Evolutionary conservation across 2,113 vertebrate species (phyloP).

Genomic region (Notarius quadriscutis): DNA sequence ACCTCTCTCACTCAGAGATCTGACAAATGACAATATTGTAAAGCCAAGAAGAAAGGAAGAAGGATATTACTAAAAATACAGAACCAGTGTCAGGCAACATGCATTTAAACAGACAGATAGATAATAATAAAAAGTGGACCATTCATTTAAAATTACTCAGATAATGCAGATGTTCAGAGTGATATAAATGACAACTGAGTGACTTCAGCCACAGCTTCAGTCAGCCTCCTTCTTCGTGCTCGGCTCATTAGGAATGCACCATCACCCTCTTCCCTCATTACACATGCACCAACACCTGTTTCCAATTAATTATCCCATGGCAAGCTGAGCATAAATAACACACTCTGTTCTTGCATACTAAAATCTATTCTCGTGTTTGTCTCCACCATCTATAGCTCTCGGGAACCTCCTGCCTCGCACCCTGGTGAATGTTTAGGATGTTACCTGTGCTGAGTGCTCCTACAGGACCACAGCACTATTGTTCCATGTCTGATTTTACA

Average conservation of each 20-base stretch:
- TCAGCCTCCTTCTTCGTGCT: neutral
- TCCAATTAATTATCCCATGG: conserved; percentile 44
- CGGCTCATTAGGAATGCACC: conserved; percentile 9
- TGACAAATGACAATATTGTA: neutral
- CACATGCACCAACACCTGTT: conserved; percentile 49
- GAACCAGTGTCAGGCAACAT: neutral
- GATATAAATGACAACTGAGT: neutral
- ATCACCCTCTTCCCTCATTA: conserved; percentile 27
- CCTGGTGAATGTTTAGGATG: neutral
- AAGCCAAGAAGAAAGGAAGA: neutral
- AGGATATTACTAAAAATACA: neutral
- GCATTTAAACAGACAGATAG: neutral
- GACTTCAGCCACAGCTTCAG: neutral
- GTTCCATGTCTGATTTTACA: neutral
- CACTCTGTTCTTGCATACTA: conserved; percentile 14
- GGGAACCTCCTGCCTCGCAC: neutral
- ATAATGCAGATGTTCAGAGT: conserved; percentile 14
- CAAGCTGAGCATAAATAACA: conserved; percentile 43
- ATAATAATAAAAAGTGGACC: neutral
- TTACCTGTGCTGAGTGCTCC: neutral
- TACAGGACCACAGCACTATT: neutral
- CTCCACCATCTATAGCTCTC: neutral
- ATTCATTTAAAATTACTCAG: conserved; percentile 3
- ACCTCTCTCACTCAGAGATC: neutral
- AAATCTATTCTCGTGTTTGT: conserved; percentile 21